Base-by-base conservation (phyloP, 2,113 vertebrate genomes). In the Collichthys lucidus region DNA sequence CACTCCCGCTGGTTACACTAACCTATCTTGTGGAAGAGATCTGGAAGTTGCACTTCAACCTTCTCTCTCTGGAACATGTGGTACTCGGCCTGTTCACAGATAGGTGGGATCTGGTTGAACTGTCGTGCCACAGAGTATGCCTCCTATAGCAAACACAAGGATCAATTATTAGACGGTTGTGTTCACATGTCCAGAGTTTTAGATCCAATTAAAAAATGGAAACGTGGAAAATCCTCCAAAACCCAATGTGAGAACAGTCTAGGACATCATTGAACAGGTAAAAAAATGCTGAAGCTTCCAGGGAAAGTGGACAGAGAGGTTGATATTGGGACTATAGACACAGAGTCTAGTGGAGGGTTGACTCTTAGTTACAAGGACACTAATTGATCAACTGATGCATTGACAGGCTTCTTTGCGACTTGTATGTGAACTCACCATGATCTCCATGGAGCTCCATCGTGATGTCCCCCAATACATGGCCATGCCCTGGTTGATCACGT, bases 21-120 rank as follows among this genome's bases (percentile, higher is more conserved):
- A 97, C 97, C 97, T 53, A 98, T 98, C 89, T 98, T 98, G 91
- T 97, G 97, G 93, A 96, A 98, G 61, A 98, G 96, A 83, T 98
- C 97, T 0, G 97, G 97, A 5, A 98, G 96, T 85, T 97, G 97
- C 55, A 97, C 96, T 88, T 98, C 97, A 61, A 98, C 97, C 85
- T 98, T 98, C 90, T 98, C 97, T n/a, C 97, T 94, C 92, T 98
- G 97, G 90, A 98, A 98, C 96, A 98, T 96, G 94, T 98, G 97
- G 86, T 98, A 98, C 90, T 98, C 97, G 0, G 97, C 97, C 88
- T 98, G 97, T 90, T 98, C 97, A 0, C 97, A 98, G 89, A 98
- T 96, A 0, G 97, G 97, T 0, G 97, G 96, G 87, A 97, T 97
- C 82, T 97, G 93, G 94, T 98, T 98, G 92, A 98, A 98, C 85